Evolutionary conservation across 2,113 vertebrate species (phyloP).

Genomic region (Rhinoderma darwinii): DNA sequence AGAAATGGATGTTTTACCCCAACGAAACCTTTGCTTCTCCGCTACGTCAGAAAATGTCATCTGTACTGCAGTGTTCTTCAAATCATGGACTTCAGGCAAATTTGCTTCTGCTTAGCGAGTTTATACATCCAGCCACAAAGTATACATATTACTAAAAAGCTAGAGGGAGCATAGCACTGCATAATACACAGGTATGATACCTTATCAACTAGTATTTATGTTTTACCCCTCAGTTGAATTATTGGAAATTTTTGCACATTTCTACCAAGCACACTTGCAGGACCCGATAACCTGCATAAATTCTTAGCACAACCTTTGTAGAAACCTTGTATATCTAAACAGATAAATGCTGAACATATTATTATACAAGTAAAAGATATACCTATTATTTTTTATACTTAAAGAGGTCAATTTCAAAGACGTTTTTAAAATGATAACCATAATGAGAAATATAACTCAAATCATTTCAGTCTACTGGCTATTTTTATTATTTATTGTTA

Average conservation of each 20-base stretch:
- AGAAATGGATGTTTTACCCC: neutral
- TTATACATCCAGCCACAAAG: neutral
- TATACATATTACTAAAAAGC: conserved; percentile 15
- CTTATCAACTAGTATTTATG: neutral
- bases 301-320: neutral
- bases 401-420: neutral
- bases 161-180: neutral
- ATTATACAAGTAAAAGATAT: neutral
- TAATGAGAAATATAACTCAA: neutral
- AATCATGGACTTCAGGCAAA: neutral
- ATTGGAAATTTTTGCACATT: neutral
- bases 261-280: neutral
- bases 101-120: conserved; percentile 17
- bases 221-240: neutral
- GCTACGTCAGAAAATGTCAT: neutral
- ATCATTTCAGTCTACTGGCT: neutral
- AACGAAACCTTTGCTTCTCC: neutral
- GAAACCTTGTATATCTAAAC: neutral
- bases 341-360: neutral
- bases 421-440: neutral
- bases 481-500: neutral
- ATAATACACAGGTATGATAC: conserved; percentile 10
- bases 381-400: conserved; percentile 6
- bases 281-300: neutral
- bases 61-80: neutral